Percentiles rank a stretch among this genome's conserved stretches.
Evolutionary conservation across 2,888 invertebrate genomes (phyloP).

Genomic region (Epinotia nisella): DNA sequence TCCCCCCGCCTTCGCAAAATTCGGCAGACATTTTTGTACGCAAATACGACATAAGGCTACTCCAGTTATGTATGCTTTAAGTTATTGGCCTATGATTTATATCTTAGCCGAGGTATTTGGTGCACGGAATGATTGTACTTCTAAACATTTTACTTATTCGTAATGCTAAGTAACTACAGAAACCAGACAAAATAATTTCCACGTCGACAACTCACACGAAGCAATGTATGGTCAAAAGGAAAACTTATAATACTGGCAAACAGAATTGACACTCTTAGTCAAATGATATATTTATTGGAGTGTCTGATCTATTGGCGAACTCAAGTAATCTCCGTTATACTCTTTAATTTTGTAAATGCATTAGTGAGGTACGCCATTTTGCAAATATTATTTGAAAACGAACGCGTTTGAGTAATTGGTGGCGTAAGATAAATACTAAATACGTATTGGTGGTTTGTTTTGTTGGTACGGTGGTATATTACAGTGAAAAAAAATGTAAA

Average conservation of each 20-base stretch:
- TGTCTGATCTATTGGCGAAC: neutral
- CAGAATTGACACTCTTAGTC: neutral
- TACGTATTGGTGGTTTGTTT: no score
- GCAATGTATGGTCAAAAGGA: neutral
- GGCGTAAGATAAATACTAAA: neutral
- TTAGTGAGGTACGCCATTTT: neutral
- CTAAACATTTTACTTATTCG: neutral
- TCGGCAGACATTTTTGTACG: no score
- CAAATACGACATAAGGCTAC: no score
- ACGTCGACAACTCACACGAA: constrained; percentile 13
- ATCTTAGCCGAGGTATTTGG: neutral
- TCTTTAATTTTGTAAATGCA: no score
- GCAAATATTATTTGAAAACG: constrained; percentile 5
- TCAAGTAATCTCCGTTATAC: neutral
- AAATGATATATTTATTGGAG: neutral
- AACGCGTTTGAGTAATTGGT: neutral
- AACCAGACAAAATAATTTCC: constrained; percentile 19
- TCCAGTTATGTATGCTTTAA: no score
- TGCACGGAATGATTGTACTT: no score
- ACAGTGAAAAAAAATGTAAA: no score
- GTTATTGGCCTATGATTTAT: neutral
- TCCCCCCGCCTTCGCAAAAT: no score
- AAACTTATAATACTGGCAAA: constrained; percentile 14
- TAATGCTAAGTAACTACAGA: constrained; percentile 1
- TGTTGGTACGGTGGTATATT: no score